Base-by-base conservation (phyloP, 2,888 invertebrate species). In the Cheilosia grossa region DNA sequence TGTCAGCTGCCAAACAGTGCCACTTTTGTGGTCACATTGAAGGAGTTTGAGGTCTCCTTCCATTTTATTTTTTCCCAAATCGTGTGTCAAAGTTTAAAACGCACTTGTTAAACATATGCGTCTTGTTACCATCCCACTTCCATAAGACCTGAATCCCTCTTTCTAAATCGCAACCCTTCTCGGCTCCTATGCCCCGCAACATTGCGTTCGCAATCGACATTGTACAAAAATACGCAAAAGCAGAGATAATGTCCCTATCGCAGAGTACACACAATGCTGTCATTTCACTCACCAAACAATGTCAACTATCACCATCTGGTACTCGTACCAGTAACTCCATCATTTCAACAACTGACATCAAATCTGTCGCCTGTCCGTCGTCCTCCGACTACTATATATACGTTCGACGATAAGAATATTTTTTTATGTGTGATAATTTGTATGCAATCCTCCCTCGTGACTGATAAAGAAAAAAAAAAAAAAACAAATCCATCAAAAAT, bases 401-500 rank as follows among this genome's bases (percentile, higher is more conserved):
- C 2, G 42, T 54, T 21, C 37, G 40, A n/a, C 61, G 81, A 81
- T 80, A 81, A 75, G 73, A 54, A 51, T 54, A 56, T 63, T 17
- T 44, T 61, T 77, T 78, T 77, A 73, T 69, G 33, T 74, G 58
- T 40, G 21, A 19, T 63, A 47, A 69, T 44, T 64, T 67, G 33
- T 63, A 59, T 74, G 78, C 72, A 61, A 56, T 67, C 49, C 37
- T 58, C 51, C 21, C 63, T n/a, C 58, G 70, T 37, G 30, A 33
- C 58, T 80, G 80, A 83, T 79, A 83, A 79, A 82, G 69, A n/a
- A 37, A 30, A 27, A 19, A 17, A 33, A 24, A 49, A 54, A 53
- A 40, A 56, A 53, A 33, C 64, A 74, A 83, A 79, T 83, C 70
- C 80, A 74, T 69, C 74, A 83, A 80, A 74, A 74, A 74, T 75